These are phyloP conservation scores for Phalacrocorax pelagicus DNA, from an alignment of 2,113 vertebrate species.

Conservation along the genomic window DNA sequence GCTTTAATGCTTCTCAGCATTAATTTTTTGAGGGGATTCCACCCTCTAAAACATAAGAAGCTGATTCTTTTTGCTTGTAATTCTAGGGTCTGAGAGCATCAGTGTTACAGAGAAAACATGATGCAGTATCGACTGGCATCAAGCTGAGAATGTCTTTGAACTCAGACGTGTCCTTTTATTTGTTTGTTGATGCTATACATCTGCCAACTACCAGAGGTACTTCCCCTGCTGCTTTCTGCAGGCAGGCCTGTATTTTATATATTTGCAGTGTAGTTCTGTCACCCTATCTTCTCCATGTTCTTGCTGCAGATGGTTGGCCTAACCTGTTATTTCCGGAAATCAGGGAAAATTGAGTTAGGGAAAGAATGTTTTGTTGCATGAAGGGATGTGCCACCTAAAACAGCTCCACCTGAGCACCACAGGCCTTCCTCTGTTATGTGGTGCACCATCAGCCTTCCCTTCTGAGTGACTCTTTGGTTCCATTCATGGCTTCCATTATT, in stretches of 20 bases:
- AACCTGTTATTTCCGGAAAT: neutral
- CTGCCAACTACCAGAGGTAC: neutral
- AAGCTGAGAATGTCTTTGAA: neutral
- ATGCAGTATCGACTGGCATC: neutral
- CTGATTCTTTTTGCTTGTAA: neutral
- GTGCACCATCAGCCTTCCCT: neutral
- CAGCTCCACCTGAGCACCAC: neutral
- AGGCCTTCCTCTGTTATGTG: neutral
- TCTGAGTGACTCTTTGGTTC: neutral
- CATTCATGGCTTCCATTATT: neutral
- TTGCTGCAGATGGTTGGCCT: neutral
- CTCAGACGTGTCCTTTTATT: neutral
- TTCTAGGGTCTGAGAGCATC: neutral
- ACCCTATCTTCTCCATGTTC: neutral
- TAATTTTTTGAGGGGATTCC: neutral
- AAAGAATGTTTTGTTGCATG: neutral
- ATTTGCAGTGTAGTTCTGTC: neutral
- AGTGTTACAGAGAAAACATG: neutral
- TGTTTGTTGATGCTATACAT: neutral
- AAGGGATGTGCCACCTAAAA: neutral
- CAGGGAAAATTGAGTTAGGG: neutral
- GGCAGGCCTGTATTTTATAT: neutral
- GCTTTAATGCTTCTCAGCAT: neutral
- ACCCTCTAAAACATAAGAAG: neutral
- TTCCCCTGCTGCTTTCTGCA: neutral